Evolutionary conservation across 2,888 invertebrate species (phyloP), one percentile per base, ranked within the genome.

Genomic region (Acleris laterana): DNA sequence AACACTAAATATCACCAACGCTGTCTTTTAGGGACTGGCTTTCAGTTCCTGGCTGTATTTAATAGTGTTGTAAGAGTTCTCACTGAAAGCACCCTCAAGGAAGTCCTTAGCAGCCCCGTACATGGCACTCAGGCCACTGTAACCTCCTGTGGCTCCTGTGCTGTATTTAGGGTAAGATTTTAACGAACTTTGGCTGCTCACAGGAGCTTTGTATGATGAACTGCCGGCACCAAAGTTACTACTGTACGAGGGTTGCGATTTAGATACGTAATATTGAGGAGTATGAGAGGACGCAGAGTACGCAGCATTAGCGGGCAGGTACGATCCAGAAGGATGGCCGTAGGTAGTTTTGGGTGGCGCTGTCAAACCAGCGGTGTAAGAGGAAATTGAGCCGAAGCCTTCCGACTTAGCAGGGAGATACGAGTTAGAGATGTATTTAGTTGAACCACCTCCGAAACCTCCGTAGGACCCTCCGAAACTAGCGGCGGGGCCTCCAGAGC

Each of bases 31-130:
- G 69, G 69, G 75, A 62, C 81, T 82, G n/a, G 92, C 88, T 63
- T 91, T 93, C 13, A 93, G 74, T 72, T 89, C 91, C 71, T 89
- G 87, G 75, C 93, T 93, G 75, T 93, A 93, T 75, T 93, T 93
- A 62, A 93, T 93, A 6, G 93, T 93, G 73, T 93, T 91, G 75
- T 93, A 93, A 0, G 85, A 76, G 59, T 82, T 83, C 76, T 91
- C 91, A 70, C 92, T 92, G 71, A 86, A 87, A 17, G 92, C 84
- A 6, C 90, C 90, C 44, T 90, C 87, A 22, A 78, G 44, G 28
- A 70, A 72, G 69, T 93, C 93, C 69, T 87, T 87, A 22, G 87
- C 81, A 25, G 85, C 72, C 17, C 75, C 75, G 70, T 87, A 89
- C 32, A 84, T 83, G n/a, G 85, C 77, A 66, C 82, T 83, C 5